Conservation (phyloP, 2,888 invertebrate species). For the Exephanes ischioxanthus region DNA sequence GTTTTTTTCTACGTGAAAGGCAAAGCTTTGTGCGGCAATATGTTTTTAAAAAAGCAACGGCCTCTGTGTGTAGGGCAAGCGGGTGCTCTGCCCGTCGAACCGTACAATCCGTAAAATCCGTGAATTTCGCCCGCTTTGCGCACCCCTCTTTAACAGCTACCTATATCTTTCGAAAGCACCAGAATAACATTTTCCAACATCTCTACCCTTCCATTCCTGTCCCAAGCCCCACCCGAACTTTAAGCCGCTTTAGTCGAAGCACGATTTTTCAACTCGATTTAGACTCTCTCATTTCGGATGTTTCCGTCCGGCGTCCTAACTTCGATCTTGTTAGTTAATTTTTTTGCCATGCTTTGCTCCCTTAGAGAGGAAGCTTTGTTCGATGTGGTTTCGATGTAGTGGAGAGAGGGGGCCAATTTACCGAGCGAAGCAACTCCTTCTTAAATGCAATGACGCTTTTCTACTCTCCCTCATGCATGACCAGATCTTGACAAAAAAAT, state of each 20-base stretch:
- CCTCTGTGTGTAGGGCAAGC: neutral
- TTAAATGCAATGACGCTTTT: too few relatives aligned
- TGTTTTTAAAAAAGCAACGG: neutral
- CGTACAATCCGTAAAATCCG: slow-evolving; percentile 79
- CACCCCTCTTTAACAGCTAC: slow-evolving; percentile 30
- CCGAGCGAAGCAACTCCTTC: too few relatives aligned
- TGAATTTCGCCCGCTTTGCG: slow-evolving; percentile 72
- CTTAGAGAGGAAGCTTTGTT: too few relatives aligned
- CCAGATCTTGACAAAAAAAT: too few relatives aligned
- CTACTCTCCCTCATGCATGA: too few relatives aligned
- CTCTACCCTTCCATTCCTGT: neutral
- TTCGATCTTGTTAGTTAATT: too few relatives aligned
- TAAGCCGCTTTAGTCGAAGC: neutral
- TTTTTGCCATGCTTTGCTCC: too few relatives aligned
- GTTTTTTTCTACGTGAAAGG: neutral
- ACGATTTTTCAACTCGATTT: too few relatives aligned
- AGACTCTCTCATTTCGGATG: too few relatives aligned
- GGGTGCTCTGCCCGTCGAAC: slow-evolving; percentile 67
- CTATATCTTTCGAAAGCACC: neutral
- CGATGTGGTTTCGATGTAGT: too few relatives aligned
- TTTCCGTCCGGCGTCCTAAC: too few relatives aligned
- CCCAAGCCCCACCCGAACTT: neutral
- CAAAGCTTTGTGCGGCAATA: neutral
- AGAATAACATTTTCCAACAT: neutral
- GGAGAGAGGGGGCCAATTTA: too few relatives aligned